These are phyloP conservation scores for Spisula subtruncata DNA, from an alignment of 2,888 invertebrate species.

Conservation along the genomic window DNA sequence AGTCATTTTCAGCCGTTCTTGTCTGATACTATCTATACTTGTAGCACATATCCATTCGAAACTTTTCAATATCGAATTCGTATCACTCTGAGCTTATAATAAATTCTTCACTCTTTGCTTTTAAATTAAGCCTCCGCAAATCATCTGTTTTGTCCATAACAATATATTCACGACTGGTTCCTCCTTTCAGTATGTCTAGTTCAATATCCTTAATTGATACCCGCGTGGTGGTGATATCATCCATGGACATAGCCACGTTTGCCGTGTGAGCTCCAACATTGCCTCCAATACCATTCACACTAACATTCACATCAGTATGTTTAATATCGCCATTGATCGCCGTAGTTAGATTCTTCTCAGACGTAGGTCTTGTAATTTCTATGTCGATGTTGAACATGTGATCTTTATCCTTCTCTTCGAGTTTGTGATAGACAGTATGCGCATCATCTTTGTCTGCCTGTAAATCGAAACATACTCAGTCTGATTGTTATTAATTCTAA, in stretches of 20 bases:
- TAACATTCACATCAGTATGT: neutral
- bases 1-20: no score
- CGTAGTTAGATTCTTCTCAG: neutral
- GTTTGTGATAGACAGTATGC: neutral
- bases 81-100: constrained; percentile 27
- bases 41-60: no score
- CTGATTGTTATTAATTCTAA: no score
- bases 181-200: constrained; percentile 41
- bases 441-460: constrained; percentile 7
- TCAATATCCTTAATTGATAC: constrained; percentile 39
- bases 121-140: constrained; percentile 4
- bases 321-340: constrained; percentile 19
- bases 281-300: neutral
- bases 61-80: no score
- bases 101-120: constrained; percentile 45
- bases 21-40: no score
- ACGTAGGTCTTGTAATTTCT: neutral
- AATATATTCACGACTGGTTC: constrained; percentile 44
- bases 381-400: constrained; percentile 38
- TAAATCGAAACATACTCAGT: neutral
- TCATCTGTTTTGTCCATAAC: constrained; percentile 34
- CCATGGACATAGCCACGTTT: constrained; percentile 28
- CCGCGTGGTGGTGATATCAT: constrained; percentile 15
- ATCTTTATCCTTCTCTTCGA: neutral
- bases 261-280: neutral